Conservation (phyloP, 1,140 invertebrate species). For the Panagrolaimus sp. region DNA sequence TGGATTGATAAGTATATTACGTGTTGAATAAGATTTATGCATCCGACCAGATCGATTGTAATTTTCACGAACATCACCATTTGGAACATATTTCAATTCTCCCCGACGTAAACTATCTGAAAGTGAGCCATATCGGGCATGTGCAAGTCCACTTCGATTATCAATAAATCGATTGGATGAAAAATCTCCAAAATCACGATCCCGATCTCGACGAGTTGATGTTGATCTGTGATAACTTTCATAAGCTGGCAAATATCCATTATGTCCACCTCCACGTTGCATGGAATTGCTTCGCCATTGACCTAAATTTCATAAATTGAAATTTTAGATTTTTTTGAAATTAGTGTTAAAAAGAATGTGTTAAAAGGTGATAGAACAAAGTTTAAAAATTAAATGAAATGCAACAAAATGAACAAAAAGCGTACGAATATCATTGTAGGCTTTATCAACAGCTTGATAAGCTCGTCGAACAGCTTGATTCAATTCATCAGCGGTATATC, state of each 20-base stretch:
- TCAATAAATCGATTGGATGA: constrained; percentile 21
- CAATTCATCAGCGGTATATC: constrained; percentile 34
- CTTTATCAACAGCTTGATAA: constrained; percentile 37
- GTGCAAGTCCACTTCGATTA: constrained; percentile 28
- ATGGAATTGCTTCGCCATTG: constrained; percentile 33
- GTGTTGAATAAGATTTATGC: constrained; percentile 49
- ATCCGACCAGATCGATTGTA: constrained; percentile 23
- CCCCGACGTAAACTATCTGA: constrained; percentile 53
- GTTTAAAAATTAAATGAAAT: background rate
- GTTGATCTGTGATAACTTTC: constrained; percentile 35
- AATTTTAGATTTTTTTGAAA: background rate
- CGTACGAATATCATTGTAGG: constrained; percentile 27
- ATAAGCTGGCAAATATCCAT: constrained; percentile 24
- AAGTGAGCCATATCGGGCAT: constrained; percentile 49
- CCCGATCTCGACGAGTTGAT: constrained; percentile 30
- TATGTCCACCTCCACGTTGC: constrained; percentile 18
- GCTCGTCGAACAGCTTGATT: constrained; percentile 34
- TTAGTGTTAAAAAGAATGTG: background rate
- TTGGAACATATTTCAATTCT: constrained; percentile 53
- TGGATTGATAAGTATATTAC: constrained; percentile 11
- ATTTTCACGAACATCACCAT: constrained; percentile 48
- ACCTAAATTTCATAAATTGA: background rate
- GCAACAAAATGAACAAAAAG: background rate
- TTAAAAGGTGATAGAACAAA: constrained; percentile 15
- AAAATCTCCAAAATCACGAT: constrained; percentile 28